Evolutionary conservation across 2,888 invertebrate species (phyloP), one percentile per base, ranked within the genome.

Genomic region (Melieria crassipennis): DNA sequence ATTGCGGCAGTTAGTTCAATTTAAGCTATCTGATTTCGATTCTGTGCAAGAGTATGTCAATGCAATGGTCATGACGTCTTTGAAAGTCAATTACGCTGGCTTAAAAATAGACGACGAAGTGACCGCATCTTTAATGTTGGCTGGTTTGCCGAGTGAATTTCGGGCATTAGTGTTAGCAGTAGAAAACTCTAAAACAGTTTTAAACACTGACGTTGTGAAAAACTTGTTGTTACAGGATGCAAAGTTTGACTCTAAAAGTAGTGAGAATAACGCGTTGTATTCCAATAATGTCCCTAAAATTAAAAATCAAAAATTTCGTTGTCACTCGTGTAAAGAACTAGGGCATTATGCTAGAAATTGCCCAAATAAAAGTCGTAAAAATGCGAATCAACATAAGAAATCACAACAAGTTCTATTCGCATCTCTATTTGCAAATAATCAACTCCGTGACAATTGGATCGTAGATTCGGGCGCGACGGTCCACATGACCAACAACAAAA

Each of bases 81-180:
- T 71, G 50, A 56, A 65, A 61, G 64, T 66, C 43, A 42, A 71
- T 48, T 58, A 65, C 52, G 55, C 52, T 42, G 61, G 71, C 43
- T 57, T 70, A n/a, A 67, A 75, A 7, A 64, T 75, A 16, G 69
- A 73, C 50, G 70, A 75, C n/a, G 69, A 70, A 10, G 45, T 75
- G 16, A 60, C 52, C 16, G 73, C 69, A 55, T 74, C 71, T 9
- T 62, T 73, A 63, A 74, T 73, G 72, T 67, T 75, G 52, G 72
- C 74, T 11, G 73, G 74, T 47, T 64, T 73, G 42, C 64, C 74
- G n/a, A 72, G 69, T 42, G 73, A 74, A 52, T 71, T 71, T 63
- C 65, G 68, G 56, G 61, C 71, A 61, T 61, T 75, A 11, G 71
- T 72, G 9, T 69, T 75, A 65, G 71, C 74, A 11, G 71, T 75